Evolutionary conservation across 2,113 vertebrate genomes (phyloP), one percentile per base, ranked within the genome.

Genomic region (Apodemus speciosus): DNA sequence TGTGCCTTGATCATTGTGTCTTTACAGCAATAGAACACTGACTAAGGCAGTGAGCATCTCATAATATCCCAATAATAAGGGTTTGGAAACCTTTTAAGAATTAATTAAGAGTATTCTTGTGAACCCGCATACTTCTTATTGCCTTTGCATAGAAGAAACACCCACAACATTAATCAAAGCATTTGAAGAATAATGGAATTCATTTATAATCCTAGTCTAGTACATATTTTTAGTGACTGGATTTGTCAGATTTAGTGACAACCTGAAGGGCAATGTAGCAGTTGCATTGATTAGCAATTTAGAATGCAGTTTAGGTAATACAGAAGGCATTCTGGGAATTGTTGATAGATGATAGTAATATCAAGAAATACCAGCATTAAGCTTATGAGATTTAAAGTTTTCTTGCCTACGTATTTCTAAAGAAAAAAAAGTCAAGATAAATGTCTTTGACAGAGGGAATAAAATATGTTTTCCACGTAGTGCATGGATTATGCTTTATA

Each of bases 401-500:
- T 79, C 88, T 62, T 97, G 75, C 92, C 92, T 96, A 83, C n/a
- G 56, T 93, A 93, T 38, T 97, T 97, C 80, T 97, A 96, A 62
- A 27, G 9, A 96, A 96, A 88, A 97, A 96, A 92, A 85, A 96
- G 95, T 97, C 91, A 46, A 86, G 20, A 2, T 94, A 94, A 96
- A 96, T 95, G 96, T 85, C 92, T 97, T 79, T 95, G 58, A 87
- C 46, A 79, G 85, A 90, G 88, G 35, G 93, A 90, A 96, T 71
- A 84, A 95, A 97, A 91, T 94, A 94, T 96, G 97, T 97, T 95
- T 95, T 93, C 68, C 91, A 97, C 95, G 88, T 93, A 92, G 91
- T 95, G 76, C 51, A 96, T 93, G 90, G 80, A 95, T 96, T 97
- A 96, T 96, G 95, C 69, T 95, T 96, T 97, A 97, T 95, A 69